Evolutionary conservation across 2,113 vertebrate species (phyloP), one percentile per base, ranked within the genome.

Genomic region (Himantopus leucocephalus): DNA sequence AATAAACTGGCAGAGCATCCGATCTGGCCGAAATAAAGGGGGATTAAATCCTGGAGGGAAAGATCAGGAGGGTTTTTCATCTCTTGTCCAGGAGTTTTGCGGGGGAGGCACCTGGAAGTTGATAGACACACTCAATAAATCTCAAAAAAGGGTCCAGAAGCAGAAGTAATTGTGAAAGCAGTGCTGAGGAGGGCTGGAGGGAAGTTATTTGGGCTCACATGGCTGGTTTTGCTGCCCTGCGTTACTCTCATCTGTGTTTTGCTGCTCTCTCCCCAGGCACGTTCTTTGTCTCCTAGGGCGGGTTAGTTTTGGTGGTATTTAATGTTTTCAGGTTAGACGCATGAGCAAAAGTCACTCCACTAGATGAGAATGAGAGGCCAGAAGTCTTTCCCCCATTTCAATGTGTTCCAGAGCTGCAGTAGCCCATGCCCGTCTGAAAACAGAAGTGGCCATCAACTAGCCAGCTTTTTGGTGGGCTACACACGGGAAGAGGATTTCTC

Each of bases 71-170:
- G 12, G 5, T 14, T 56, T 82, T 92, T 26, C 9, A 5, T 64
- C 62, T 39, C 37, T 68, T 52, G 5, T 0, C 20, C 27, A 9
- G 66, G 41, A 81, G 37, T 11, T 81, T 86, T 86, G 63, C 55
- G 19, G 58, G 10, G 8, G 10, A 32, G 30, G 77, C 50, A 53
- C 20, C 22, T 45, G 20, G 58, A 76, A 71, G 30, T 37, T 73
- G 68, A 17, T 14, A n/a, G 79, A 24, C 24, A 13, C 3, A 0
- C 39, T 78, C 1, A 1, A 1, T 45, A 20, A 41, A 48, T 59
- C 56, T 21, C 3, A 23, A 30, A 30, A 60, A 32, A 58, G 67
- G 71, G 13, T 48, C 8, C 4, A 1, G 11, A 14, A 71, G 43
- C 41, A 74, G 47, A 53, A 84, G 53, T 2, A 8, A 5, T 13